A percentile compares a stretch with the other conserved stretches of the same genome.
These are phyloP conservation scores for Muscicapa striata DNA, from an alignment of 2,797 vertebrate genomes.

Conservation along the genomic window DNA sequence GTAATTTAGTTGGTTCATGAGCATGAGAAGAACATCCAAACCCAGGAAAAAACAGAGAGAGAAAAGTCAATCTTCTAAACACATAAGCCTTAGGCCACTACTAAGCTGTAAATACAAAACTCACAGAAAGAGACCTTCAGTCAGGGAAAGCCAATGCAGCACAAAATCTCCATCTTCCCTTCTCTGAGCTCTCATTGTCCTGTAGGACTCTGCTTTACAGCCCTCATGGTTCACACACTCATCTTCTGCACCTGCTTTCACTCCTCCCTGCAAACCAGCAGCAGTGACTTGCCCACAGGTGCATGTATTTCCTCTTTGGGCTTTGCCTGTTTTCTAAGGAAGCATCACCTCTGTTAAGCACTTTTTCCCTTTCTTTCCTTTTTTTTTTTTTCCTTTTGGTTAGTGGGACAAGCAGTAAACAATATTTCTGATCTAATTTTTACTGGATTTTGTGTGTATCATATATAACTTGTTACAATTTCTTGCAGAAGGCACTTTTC, in stretches of 20 bases:
- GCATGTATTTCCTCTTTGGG: not conserved
- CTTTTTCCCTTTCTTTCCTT: not conserved
- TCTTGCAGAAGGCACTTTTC: not conserved
- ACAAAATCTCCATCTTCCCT: not conserved
- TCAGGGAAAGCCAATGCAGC: not conserved
- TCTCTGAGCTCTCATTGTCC: fast-evolving
- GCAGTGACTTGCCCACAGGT: not conserved
- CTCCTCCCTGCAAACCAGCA: not conserved
- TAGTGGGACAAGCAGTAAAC: not conserved
- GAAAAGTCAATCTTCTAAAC: not conserved
- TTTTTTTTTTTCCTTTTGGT: not conserved
- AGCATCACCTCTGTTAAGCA: not conserved
- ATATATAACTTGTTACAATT: not conserved
- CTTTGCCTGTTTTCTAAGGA: not conserved
- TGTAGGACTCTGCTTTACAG: not conserved
- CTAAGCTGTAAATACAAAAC: not conserved
- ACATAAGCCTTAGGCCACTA: not conserved
- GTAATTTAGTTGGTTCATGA: not conserved
- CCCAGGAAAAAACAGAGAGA: not conserved
- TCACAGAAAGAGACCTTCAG: not conserved
- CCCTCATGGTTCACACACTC: fast-evolving
- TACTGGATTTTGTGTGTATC: not conserved
- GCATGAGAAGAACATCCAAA: not conserved
- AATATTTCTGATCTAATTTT: not conserved
- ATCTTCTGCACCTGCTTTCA: not conserved